A percentile compares a stretch with the other conserved stretches of the same genome.
These are phyloP conservation scores for Mixornis gularis DNA, from an alignment of 2,113 vertebrate genomes.

Conservation along the genomic window DNA sequence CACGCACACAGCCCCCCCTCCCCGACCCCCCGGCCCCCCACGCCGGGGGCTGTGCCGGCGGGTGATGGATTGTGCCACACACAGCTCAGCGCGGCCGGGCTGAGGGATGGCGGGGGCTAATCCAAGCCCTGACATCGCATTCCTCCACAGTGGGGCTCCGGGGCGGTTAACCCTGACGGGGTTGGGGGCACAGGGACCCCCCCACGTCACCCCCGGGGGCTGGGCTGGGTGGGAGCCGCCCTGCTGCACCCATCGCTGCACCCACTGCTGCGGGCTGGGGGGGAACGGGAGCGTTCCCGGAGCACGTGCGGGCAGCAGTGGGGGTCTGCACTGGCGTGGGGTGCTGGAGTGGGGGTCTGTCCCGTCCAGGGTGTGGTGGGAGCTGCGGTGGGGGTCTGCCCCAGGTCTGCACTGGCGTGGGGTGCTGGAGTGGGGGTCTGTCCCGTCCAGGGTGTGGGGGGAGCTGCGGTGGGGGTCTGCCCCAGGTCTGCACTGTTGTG, in stretches of 20 bases:
- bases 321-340: background rate
- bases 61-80: conserved; percentile 57
- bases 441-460: background rate
- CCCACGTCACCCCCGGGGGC: fast-evolving
- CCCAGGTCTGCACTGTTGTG: background rate
- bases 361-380: background rate
- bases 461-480: background rate
- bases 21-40: conserved; percentile 32
- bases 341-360: background rate
- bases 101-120: background rate
- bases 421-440: background rate
- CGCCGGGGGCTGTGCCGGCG: conserved; percentile 18
- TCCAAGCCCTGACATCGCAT: conserved; percentile 53
- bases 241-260: background rate
- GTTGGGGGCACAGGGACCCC: background rate
- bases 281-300: background rate
- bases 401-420: background rate
- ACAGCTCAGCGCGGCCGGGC: conserved; percentile 17
- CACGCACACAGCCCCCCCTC: background rate
- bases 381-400: background rate
- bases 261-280: background rate
- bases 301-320: fast-evolving
- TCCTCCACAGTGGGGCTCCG: conserved; percentile 13
- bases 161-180: background rate
- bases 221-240: background rate